Percentiles rank a stretch among this genome's conserved stretches.
phyloP scores from a whole-genome alignment of 1,140 invertebrate species.

The Chionoecetes opilio region DNA sequence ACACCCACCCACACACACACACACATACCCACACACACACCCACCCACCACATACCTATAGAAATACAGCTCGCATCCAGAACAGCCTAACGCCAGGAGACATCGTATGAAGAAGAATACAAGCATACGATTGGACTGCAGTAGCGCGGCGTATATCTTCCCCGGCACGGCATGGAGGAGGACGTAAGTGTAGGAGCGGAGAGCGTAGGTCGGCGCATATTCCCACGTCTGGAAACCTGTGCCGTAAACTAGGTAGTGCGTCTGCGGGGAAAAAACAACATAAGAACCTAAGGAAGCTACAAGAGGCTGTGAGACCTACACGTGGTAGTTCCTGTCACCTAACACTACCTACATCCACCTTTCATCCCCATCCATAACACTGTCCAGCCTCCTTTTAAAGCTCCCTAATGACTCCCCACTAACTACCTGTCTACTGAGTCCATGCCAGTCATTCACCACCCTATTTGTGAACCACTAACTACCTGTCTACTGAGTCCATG shows the following conservation, averaged over 20 bases:
- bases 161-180: slow-evolving; percentile 94
- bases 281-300: too few species aligned
- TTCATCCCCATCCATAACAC: too few species aligned
- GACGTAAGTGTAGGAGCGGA: slow-evolving; percentile 96
- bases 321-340: too few species aligned
- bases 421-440: too few species aligned
- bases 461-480: too few species aligned
- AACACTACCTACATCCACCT: too few species aligned
- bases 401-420: too few species aligned
- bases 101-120: slow-evolving; percentile 96
- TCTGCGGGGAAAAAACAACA: slow-evolving; percentile 83
- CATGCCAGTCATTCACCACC: too few species aligned
- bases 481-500: too few species aligned
- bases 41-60: slow-evolving; percentile 90
- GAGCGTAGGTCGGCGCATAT: slow-evolving; percentile 97
- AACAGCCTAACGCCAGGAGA: slow-evolving; percentile 91
- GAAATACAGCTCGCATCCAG: slow-evolving; percentile 95
- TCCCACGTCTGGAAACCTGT: slow-evolving; percentile 99
- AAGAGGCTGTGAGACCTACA: too few species aligned
- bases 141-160: slow-evolving; percentile 89
- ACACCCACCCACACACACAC: background rate
- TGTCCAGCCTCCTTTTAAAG: too few species aligned
- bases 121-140: slow-evolving; percentile 91
- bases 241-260: slow-evolving; percentile 92
- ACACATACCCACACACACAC: background rate